Base-by-base conservation (phyloP, 2,888 invertebrate genomes). In the Teleiodes luculella region DNA sequence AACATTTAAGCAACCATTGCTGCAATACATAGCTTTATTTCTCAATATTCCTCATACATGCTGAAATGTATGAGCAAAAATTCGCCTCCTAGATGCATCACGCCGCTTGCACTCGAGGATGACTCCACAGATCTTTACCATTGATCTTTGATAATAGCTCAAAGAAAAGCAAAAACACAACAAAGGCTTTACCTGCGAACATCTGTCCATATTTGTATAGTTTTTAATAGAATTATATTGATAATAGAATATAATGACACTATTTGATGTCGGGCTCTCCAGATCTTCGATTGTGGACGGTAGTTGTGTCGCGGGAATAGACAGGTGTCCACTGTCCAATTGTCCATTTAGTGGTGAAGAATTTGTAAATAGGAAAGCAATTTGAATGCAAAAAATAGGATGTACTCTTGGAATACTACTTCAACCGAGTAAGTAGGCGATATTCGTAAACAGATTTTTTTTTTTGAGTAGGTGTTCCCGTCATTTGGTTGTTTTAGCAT, bases 271-370 rank as follows among this genome's bases (percentile, higher is more conserved):
- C 43, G 37, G 28, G 28, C 43, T 7, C 24, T 43, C 43, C n/a
- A 24, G 43, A 43, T 43, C 43, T 43, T 28, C 28, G 36, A 45
- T 53, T 37, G 35, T 36, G 35, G 48, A 35, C 18, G 18, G 20
- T 18, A 18, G 39, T 41, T 48, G 31, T 45, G 45, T 28, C 45
- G 24, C 31, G 33, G 46, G 78, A 75, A 79, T 71, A 75, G 80
- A 77, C 81, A 80, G 78, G 70, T 78, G 78, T 67, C 51, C 49
- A 50, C 47, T 49, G 49, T 36, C 20, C n/a, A 37, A 18, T 50
- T 53, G 35, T 45, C 35, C 39, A 46, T 33, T 37, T 36, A 35
- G 7, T 1, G 35, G n/a, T 13, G 11, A 13, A 28, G n/a, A n/a
- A 28, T 24, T 43, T n/a, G 33, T 33, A 33, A 10, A 2, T 33